Evolutionary conservation across 2,113 vertebrate species (phyloP).

Genomic region (Brachirus orientalis): DNA sequence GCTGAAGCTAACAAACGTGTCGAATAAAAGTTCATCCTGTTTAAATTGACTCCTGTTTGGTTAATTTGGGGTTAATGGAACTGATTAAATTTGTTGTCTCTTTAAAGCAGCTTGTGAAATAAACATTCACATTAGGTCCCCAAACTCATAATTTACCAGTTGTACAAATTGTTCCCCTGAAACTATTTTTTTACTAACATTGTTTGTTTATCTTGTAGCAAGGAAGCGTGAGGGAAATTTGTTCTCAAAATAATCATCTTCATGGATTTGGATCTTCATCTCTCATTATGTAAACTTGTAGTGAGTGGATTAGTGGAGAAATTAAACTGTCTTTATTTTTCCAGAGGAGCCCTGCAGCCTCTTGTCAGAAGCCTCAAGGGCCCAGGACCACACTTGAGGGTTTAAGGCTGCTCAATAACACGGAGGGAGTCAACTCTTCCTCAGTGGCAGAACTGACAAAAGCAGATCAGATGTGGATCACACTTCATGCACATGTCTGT

Average conservation of each 20-base stretch:
- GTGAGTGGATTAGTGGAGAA: conserved; percentile 26
- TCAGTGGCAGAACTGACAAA: conserved; percentile 9
- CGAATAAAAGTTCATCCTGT: conserved; percentile 75
- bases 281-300: conserved; percentile 38
- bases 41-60: background rate
- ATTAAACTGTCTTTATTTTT: conserved; percentile 56
- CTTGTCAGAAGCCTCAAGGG: conserved; percentile 23
- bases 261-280: too few species aligned
- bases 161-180: background rate
- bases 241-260: conserved; percentile 33
- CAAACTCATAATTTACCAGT: conserved; percentile 1
- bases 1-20: conserved; percentile 56
- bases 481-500: conserved; percentile 1
- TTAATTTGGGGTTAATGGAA: background rate
- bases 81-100: background rate
- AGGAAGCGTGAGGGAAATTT: conserved; percentile 27
- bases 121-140: background rate
- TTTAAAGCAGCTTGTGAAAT: conserved; percentile 6
- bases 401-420: too few species aligned
- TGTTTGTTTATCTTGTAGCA: conserved; percentile 33
- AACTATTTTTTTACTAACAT: conserved; percentile 20
- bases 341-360: conserved; percentile 14
- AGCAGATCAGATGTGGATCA: conserved; percentile 3
- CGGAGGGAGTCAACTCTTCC: conserved; percentile 6
- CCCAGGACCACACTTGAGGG: conserved; percentile 14